Evolutionary conservation across 2,797 vertebrate genomes (phyloP).

Genomic region (Pseudochirops corinnae): DNA sequence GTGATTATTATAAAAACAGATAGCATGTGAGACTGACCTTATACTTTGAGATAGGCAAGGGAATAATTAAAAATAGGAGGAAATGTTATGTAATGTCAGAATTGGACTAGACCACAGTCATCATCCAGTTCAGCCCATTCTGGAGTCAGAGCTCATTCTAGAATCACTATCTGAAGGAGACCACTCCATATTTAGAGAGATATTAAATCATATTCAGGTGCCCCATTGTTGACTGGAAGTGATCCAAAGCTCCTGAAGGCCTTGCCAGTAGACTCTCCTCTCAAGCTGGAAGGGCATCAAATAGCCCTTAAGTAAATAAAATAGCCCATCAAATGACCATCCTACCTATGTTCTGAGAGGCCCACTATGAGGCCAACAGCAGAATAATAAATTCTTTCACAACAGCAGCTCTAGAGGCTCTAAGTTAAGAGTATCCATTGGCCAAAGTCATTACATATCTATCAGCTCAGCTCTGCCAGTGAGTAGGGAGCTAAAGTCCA

Average conservation of each 20-base stretch:
- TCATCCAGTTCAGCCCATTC: background rate
- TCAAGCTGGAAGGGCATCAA: constrained; percentile 6
- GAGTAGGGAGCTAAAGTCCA: background rate
- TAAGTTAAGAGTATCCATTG: background rate
- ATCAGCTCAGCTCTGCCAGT: background rate
- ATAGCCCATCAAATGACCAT: background rate
- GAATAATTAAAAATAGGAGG: background rate
- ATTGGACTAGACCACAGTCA: background rate
- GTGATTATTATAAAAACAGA: background rate
- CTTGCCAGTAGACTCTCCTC: background rate
- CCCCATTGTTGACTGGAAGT: background rate
- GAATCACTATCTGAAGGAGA: background rate
- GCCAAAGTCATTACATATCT: background rate
- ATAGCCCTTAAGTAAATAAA: background rate
- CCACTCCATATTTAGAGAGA: too few species aligned
- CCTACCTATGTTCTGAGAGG: background rate
- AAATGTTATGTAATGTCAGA: background rate
- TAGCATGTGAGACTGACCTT: background rate
- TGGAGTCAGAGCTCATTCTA: background rate
- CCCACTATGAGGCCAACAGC: background rate
- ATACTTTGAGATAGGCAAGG: background rate
- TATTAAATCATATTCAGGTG: too few species aligned
- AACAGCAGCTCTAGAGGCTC: background rate
- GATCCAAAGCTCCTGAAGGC: background rate
- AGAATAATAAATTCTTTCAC: background rate